These are phyloP conservation scores for Peromyscus leucopus DNA, from an alignment of 2,113 vertebrate species.

Conservation along the genomic window DNA sequence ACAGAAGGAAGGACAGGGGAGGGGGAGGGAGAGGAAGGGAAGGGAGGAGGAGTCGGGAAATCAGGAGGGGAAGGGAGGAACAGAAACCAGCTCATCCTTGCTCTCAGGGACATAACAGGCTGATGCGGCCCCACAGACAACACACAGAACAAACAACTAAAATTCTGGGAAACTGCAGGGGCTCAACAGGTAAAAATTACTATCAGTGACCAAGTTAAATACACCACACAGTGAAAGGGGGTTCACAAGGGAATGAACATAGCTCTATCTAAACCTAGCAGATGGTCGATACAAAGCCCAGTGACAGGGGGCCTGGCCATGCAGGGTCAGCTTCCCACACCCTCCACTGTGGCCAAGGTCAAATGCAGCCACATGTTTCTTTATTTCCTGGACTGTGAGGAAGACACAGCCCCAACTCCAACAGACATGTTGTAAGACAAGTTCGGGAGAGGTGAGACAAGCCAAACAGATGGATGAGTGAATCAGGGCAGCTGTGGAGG, in stretches of 20 bases:
- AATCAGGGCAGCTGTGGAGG: not conserved
- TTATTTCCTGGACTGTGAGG: not conserved
- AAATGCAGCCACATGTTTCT: not conserved
- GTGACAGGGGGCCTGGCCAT: not conserved
- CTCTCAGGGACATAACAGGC: not conserved
- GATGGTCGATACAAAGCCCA: rapidly evolving
- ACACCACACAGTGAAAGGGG: not conserved
- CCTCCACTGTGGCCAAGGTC: not conserved
- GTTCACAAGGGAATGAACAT: not conserved
- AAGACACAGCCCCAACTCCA: not conserved
- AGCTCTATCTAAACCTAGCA: not conserved
- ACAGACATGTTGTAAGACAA: not conserved
- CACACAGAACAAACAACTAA: not conserved
- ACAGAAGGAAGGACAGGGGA: not conserved
- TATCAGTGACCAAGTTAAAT: not conserved
- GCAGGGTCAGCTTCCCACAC: not conserved
- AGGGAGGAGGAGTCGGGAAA: rapidly evolving
- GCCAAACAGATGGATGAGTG: not conserved
- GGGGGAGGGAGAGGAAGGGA: too few species aligned
- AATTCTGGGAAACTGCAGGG: not conserved
- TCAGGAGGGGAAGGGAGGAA: not conserved
- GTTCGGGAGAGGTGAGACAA: not conserved
- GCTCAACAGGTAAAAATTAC: not conserved
- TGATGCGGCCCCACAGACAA: not conserved
- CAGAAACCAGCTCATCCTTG: not conserved